These are phyloP conservation scores for Mustela lutreola DNA, from an alignment of 2,113 vertebrate species.

Conservation along the genomic window DNA sequence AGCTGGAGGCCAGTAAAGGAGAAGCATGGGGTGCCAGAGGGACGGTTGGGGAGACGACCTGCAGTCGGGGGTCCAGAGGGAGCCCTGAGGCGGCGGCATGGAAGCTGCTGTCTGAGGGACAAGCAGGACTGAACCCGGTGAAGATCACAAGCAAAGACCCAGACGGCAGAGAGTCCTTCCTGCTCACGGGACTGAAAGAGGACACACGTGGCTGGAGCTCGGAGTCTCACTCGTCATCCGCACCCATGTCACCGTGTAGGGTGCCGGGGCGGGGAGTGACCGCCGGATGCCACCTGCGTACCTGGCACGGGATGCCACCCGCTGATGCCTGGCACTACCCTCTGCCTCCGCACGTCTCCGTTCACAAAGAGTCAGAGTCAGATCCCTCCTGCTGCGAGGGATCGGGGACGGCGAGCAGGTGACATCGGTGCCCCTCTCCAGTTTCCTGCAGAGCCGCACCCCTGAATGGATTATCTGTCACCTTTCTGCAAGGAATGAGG, in stretches of 20 bases:
- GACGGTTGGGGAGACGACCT: fast-evolving
- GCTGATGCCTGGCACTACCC: fast-evolving
- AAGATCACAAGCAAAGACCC: too few species aligned
- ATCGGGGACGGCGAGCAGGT: background rate
- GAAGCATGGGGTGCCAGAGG: fast-evolving
- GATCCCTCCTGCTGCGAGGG: background rate
- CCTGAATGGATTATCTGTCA: background rate
- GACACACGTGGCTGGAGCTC: fast-evolving
- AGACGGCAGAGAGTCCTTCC: too few species aligned
- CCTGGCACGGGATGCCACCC: background rate
- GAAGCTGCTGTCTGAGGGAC: fast-evolving
- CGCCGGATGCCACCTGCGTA: background rate
- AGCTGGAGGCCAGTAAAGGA: too few species aligned
- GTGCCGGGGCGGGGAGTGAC: fast-evolving
- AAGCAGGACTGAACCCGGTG: background rate
- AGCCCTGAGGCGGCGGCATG: too few species aligned
- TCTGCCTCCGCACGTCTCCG: background rate
- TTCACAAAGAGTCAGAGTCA: background rate
- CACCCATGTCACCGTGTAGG: fast-evolving
- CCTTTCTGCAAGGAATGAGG: background rate
- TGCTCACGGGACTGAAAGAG: fast-evolving
- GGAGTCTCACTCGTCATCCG: fast-evolving
- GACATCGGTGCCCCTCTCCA: background rate
- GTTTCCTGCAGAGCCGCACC: background rate
- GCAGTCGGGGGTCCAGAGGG: background rate